Evolutionary conservation across 2,113 vertebrate genomes (phyloP), one percentile per base, ranked within the genome.

Genomic region (Seriola dumerili): DNA sequence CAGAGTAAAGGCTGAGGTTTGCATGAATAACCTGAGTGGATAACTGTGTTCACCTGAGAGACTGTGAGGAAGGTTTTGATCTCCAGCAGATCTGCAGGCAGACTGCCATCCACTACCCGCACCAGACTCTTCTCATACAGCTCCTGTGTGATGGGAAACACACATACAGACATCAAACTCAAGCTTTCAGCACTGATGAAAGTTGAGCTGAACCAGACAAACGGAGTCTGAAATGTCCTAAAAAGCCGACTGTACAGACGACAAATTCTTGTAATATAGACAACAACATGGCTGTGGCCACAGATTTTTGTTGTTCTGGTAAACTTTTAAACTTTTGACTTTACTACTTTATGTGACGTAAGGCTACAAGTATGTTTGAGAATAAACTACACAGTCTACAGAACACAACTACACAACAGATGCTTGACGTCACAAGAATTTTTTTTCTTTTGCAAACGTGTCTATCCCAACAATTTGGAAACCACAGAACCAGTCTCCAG

Each of bases 51-150:
- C 93, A 99, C 98, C 97, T 97, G 96, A 87, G 98, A 95, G 75
- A 97, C 95, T 0, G 93, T 94, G 85, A 97, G 94, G 92, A 98
- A 97, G 73, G 92, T 91, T 93, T 94, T 97, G 72, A 97, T 95
- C 86, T 99, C 97, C 88, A 99, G 94, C 72, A 97, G 96, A 29
- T 97, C 95, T 52, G 95, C 95, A 16, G 92, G 88, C 72, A 99
- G 96, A 83, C 95, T 95, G 36, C 91, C 80, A 54, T 97, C 94
- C 81, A 97, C 97, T 66, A 97, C 81, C 85, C 96, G 95, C 81
- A 96, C 86, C 72, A 99, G 96, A 89, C 95, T 96, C 88, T 96
- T 97, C 93, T 98, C 97, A 91, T 98, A 96, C 36, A 99, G 93
- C 89, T 99, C 97, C 98, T 99, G 89, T 12, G 13, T 90, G 72